Evolutionary conservation across 1,140 invertebrate genomes (phyloP).

Genomic region (Teleogryllus occipitalis): DNA sequence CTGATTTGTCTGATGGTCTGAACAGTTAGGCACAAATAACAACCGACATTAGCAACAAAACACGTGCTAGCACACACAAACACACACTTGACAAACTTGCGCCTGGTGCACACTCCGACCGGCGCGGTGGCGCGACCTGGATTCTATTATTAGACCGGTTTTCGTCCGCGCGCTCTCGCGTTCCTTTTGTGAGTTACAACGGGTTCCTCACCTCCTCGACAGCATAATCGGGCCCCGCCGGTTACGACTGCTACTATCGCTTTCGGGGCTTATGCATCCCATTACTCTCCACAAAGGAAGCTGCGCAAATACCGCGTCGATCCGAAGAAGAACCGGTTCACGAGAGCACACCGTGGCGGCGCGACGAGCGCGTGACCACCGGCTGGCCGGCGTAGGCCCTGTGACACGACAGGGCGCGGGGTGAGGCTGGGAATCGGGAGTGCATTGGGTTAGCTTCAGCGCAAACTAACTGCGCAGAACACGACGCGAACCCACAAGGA

Average conservation of each 20-base stretch:
- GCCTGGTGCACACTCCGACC: neutral
- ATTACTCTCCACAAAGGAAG: neutral
- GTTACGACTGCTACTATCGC: neutral
- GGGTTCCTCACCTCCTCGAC: neutral
- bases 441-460: no score
- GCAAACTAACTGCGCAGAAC: no score
- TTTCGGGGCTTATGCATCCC: neutral
- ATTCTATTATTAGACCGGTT: conserved; percentile 5
- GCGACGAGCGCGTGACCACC: no score
- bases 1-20: neutral
- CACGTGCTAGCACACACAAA: no score
- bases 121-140: neutral
- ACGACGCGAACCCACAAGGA: no score
- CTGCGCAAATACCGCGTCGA: neutral
- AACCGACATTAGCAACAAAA: neutral
- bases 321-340: neutral
- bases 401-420: no score
- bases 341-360: no score
- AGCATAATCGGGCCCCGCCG: neutral
- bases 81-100: neutral
- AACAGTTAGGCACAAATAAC: neutral
- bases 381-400: no score
- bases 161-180: neutral
- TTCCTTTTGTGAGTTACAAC: neutral
- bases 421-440: no score